These are phyloP conservation scores for Nematostella vectensis DNA, from an alignment of 92 coral and sea anemone species.

Conservation along the genomic window DNA sequence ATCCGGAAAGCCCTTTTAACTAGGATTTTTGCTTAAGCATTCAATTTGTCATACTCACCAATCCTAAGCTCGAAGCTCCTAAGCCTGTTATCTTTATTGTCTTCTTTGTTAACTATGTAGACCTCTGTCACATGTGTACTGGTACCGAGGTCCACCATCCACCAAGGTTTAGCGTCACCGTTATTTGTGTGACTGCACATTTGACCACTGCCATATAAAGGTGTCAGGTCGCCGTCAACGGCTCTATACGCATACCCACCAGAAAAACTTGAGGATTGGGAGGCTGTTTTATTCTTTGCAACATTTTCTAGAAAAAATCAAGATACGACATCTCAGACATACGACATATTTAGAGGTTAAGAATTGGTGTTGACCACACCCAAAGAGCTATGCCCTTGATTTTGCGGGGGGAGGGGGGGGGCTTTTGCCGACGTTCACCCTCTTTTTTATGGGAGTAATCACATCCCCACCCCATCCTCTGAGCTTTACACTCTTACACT, in stretches of 20 bases:
- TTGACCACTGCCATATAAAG: background rate
- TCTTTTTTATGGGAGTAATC: no score
- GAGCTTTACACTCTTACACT: no score
- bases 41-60: no score
- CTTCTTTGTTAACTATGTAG: slow-evolving; percentile 1
- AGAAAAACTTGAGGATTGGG: background rate
- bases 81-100: background rate
- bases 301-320: slow-evolving; percentile 1
- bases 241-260: slow-evolving; percentile 11
- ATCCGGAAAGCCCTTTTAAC: no score
- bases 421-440: no score
- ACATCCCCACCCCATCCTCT: no score
- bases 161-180: slow-evolving; percentile 1
- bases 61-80: slow-evolving; percentile 3
- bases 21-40: no score
- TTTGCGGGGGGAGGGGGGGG: no score
- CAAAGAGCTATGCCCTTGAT: no score
- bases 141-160: slow-evolving; percentile 13
- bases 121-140: slow-evolving; percentile 4
- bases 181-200: slow-evolving; percentile 8
- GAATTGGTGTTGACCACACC: no score
- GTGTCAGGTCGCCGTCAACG: slow-evolving; percentile 11
- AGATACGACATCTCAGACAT: no score
- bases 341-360: no score
- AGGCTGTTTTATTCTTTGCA: slow-evolving; percentile 7